phyloP scores from a whole-genome alignment of 1,140 invertebrate genomes.

The Trichoplusia ni region DNA sequence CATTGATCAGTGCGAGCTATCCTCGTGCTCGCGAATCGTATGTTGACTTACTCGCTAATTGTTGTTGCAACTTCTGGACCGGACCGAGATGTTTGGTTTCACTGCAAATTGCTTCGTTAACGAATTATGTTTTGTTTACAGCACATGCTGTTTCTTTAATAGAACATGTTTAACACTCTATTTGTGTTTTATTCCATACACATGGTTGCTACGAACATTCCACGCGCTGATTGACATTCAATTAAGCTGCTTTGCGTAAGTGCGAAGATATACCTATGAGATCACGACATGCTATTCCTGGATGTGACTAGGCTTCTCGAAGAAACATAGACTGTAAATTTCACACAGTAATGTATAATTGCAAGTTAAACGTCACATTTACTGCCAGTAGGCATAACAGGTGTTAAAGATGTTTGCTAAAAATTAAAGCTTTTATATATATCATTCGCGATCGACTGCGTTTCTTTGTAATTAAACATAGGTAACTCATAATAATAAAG shows the following conservation, averaged over 20 bases:
- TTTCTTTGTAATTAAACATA: too few species aligned
- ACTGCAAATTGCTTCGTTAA: not conserved
- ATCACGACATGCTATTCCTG: not conserved
- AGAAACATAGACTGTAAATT: not conserved
- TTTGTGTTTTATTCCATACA: not conserved
- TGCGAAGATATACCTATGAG: not conserved
- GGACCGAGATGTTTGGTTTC: not conserved
- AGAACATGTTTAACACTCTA: not conserved
- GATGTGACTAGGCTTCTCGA: not conserved
- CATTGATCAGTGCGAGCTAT: not conserved
- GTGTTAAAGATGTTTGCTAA: too few species aligned
- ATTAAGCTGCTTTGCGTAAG: not conserved
- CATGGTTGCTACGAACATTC: too few species aligned
- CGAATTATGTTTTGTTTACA: not conserved
- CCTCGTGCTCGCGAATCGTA: not conserved
- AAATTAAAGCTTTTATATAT: too few species aligned
- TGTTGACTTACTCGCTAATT: not conserved
- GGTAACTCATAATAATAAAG: not conserved
- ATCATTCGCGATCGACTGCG: too few species aligned
- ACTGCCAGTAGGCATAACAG: too few species aligned
- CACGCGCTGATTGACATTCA: conserved; percentile 13
- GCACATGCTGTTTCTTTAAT: not conserved
- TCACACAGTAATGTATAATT: not conserved
- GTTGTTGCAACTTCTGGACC: not conserved
- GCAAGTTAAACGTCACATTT: too few species aligned